Conservation (phyloP, 2,888 invertebrate species). For the Sesia apiformis region DNA sequence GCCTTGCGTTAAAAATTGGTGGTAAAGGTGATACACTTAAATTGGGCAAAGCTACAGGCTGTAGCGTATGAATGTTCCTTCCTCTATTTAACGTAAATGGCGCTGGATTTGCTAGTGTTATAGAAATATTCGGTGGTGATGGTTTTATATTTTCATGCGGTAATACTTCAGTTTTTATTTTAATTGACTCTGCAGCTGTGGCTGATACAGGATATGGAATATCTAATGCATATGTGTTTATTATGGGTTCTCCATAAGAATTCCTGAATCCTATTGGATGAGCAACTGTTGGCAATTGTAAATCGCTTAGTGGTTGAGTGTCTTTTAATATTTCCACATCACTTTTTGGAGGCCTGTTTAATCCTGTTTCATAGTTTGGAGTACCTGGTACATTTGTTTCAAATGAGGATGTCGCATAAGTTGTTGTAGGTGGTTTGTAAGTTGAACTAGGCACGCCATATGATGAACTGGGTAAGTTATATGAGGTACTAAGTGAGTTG, state of each 20-base stretch:
- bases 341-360: slow-evolving; percentile 8
- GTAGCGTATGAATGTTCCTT: slow-evolving; percentile 63
- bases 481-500: slow-evolving; percentile 19
- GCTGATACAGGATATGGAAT: slow-evolving; percentile 51
- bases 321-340: slow-evolving; percentile 33
- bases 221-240: slow-evolving; percentile 38
- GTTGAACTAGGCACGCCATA: slow-evolving; percentile 25
- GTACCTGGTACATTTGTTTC: not conserved
- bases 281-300: slow-evolving; percentile 50
- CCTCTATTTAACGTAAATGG: slow-evolving; percentile 60
- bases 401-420: slow-evolving; percentile 20
- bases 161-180: slow-evolving; percentile 52
- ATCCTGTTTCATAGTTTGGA: not conserved
- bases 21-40: slow-evolving; percentile 76
- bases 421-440: slow-evolving; percentile 24
- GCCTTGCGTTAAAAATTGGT: slow-evolving; percentile 77
- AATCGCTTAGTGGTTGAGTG: slow-evolving; percentile 28
- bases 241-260: slow-evolving; percentile 61
- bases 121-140: slow-evolving; percentile 34
- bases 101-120: slow-evolving; percentile 56
- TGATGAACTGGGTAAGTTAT: slow-evolving; percentile 15
- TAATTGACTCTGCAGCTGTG: slow-evolving; percentile 55
- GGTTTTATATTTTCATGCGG: slow-evolving; percentile 29
- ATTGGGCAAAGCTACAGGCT: slow-evolving; percentile 78
- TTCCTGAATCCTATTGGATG: slow-evolving; percentile 51